These are phyloP conservation scores for Polypedilum pembai DNA, from an alignment of 1,140 invertebrate species.

Conservation along the genomic window DNA sequence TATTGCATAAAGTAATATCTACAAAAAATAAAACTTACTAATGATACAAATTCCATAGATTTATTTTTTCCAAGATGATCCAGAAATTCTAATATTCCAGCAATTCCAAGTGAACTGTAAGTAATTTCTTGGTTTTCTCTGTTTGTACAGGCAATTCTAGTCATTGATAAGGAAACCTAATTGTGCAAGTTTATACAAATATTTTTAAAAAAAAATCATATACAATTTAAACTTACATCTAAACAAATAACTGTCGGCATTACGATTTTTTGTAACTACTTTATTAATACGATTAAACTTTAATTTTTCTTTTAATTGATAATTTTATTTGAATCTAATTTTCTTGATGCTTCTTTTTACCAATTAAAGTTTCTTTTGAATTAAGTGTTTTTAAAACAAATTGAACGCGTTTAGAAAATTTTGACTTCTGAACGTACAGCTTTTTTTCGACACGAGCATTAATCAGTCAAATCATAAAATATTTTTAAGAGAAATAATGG, in stretches of 20 bases:
- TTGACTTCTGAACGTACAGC: too few relatives aligned
- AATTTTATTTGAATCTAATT: background rate
- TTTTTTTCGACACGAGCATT: background rate
- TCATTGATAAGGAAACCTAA: conserved; percentile 64
- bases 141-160: conserved; percentile 52
- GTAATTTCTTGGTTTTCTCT: conserved; percentile 50
- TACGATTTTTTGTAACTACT: conserved; percentile 29
- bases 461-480: background rate
- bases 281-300: background rate
- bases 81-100: conserved; percentile 76
- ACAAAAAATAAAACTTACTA: conserved; percentile 48
- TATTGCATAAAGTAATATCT: background rate
- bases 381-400: background rate
- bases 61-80: conserved; percentile 74
- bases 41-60: conserved; percentile 84
- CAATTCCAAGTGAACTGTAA: conserved; percentile 65
- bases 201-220: background rate
- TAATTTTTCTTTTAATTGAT: background rate
- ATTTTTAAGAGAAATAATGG: background rate
- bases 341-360: background rate
- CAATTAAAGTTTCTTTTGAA: background rate
- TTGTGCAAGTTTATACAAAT: background rate
- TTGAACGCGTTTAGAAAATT: too few relatives aligned
- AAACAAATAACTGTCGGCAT: conserved; percentile 76
- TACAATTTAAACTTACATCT: conserved; percentile 44